A percentile compares a stretch with the other conserved stretches of the same genome.
Conservation (phyloP, 2,113 vertebrate genomes). For the Corynorhinus townsendii region DNA sequence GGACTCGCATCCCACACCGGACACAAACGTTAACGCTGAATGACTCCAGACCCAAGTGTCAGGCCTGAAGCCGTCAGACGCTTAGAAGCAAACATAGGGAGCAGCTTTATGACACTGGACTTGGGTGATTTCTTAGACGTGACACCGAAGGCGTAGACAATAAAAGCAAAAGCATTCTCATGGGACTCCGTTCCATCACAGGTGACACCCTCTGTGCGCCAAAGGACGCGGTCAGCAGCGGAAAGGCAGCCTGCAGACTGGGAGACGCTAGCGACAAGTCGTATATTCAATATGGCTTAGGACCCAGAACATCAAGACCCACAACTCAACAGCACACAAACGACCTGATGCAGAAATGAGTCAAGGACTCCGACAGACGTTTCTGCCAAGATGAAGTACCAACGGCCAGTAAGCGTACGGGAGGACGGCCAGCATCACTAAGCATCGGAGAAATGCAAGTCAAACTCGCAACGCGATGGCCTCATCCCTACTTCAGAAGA, state of each 20-base stretch:
- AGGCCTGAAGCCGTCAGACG: too few species aligned
- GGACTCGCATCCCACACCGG: not conserved
- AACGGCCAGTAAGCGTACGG: not conserved
- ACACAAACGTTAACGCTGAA: not conserved
- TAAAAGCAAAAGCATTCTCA: not conserved
- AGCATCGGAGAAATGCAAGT: rapidly evolving
- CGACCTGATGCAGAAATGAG: not conserved
- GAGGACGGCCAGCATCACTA: not conserved
- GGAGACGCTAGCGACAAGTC: not conserved
- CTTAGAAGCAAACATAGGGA: not conserved
- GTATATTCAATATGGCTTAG: rapidly evolving
- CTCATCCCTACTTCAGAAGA: not conserved
- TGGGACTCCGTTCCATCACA: rapidly evolving
- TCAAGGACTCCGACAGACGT: not conserved
- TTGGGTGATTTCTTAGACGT: not conserved
- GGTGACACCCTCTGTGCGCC: rapidly evolving
- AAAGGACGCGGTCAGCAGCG: not conserved
- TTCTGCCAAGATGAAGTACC: not conserved
- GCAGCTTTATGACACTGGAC: rapidly evolving
- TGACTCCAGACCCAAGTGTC: rapidly evolving
- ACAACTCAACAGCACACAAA: not conserved
- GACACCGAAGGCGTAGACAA: not conserved
- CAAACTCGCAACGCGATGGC: not conserved
- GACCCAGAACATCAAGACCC: not conserved
- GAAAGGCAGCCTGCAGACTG: too few species aligned